Evolutionary conservation across 2,888 invertebrate species (phyloP).

Genomic region (Conus canariensis): DNA sequence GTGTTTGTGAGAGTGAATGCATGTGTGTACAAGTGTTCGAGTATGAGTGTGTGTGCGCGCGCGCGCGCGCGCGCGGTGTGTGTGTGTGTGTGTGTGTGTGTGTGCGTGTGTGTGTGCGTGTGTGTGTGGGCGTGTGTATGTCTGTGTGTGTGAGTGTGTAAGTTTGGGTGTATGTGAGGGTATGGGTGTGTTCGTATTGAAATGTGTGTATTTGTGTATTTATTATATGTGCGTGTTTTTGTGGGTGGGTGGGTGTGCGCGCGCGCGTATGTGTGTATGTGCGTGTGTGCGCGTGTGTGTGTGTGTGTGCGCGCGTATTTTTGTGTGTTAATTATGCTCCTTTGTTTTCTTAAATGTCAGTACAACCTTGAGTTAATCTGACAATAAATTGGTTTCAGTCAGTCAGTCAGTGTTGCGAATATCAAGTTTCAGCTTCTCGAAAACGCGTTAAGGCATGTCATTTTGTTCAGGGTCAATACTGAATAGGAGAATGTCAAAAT

Average conservation of each 20-base stretch:
- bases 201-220: not conserved
- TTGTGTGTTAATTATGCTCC: no score
- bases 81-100: not conserved
- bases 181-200: not conserved
- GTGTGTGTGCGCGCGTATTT: not conserved
- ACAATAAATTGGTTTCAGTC: no score
- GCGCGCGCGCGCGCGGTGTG: conserved; percentile 41
- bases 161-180: not conserved
- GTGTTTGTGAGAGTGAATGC: conserved; percentile 40
- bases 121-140: not conserved
- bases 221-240: conserved; percentile 1
- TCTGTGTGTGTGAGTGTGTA: conserved; percentile 7
- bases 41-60: not conserved
- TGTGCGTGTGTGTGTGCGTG: not conserved
- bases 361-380: no score
- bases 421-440: no score
- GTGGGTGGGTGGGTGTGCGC: not conserved
- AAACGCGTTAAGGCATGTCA: no score
- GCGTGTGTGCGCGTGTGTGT: not conserved
- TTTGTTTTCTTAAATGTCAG: no score
- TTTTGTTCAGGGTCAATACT: no score
- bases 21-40: conserved; percentile 25
- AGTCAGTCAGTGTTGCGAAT: no score
- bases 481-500: no score
- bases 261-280: not conserved